Conservation (phyloP, 2,797 vertebrate genomes). For the Peromyscus eremicus region DNA sequence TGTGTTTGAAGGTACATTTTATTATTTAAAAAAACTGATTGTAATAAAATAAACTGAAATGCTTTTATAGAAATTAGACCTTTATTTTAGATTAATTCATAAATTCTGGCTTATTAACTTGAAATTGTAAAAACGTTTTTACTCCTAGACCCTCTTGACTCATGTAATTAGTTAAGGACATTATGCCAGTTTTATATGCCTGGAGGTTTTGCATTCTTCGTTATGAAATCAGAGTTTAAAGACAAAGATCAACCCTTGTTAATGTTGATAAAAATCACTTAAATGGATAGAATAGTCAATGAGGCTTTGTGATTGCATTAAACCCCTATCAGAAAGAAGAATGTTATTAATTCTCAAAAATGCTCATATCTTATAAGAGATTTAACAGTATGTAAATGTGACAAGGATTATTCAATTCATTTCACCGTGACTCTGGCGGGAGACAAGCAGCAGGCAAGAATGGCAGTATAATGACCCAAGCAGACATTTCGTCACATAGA, state of each 20-base stretch:
- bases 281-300: slow-evolving; percentile 1
- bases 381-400: slow-evolving; percentile 52
- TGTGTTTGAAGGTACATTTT: not conserved
- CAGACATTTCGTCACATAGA: not conserved
- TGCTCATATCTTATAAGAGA: slow-evolving; percentile 36
- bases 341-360: slow-evolving; percentile 68
- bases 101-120: slow-evolving; percentile 42
- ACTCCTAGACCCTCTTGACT: not conserved
- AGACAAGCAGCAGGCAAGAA: not conserved
- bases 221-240: slow-evolving; percentile 77
- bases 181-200: slow-evolving; percentile 18
- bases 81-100: slow-evolving; percentile 69
- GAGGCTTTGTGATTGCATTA: slow-evolving; percentile 63
- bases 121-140: slow-evolving; percentile 38
- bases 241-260: slow-evolving; percentile 63
- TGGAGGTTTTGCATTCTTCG: slow-evolving; percentile 65
- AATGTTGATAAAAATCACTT: slow-evolving; percentile 64
- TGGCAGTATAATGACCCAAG: not conserved
- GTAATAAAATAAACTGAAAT: slow-evolving; percentile 64
- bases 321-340: slow-evolving; percentile 39
- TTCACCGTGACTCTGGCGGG: slow-evolving; percentile 24
- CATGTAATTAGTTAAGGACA: slow-evolving; percentile 40
- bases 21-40: not conserved
- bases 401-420: slow-evolving; percentile 33
- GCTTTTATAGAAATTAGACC: slow-evolving; percentile 26